Evolutionary conservation across 2,888 invertebrate species (phyloP), one percentile per base, ranked within the genome.

Genomic region (Ormyrus labotus): DNA sequence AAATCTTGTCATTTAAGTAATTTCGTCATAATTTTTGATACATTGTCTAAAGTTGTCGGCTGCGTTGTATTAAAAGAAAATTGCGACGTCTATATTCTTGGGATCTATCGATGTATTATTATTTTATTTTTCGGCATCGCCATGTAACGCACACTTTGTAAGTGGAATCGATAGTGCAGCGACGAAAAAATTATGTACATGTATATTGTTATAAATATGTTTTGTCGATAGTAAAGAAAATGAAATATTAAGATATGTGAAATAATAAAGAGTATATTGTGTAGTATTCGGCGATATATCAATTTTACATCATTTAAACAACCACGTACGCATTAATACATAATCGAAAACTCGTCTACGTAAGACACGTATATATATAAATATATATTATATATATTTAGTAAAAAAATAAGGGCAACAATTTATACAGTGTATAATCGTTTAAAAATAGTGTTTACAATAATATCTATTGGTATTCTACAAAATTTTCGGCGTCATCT

Each of bases 181-280:
- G 74, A 80, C 63, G 70, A 80, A 82, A 60, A 55, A 81, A 86
- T 85, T 86, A 88, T 87, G 87, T 88, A 87, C 83, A 88, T 90
- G 90, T 90, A 89, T 89, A 90, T 87, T 89, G 89, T 88, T 90
- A 89, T 89, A 88, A 87, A 89, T 89, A 89, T 89, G 87, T 88
- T 87, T 84, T 89, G 88, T 88, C 85, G 83, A 87, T 88, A 87
- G 86, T 85, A 84, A 83, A 86, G 85, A 85, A 34, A 86, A 86
- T 85, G 86, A 87, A 86, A 87, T 85, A 87, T 87, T 87, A 84
- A 86, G 86, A 87, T 87, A 87, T 88, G 86, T 88, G 87, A 88
- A 89, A 89, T 88, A 88, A 90, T 89, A 89, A 88, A 89, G 87
- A 88, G 83, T 88, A 89, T 89, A 89, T 89, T 88, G 87, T 87